Evolutionary conservation across 2,113 vertebrate species (phyloP).

Genomic region (Ictidomys tridecemlineatus): DNA sequence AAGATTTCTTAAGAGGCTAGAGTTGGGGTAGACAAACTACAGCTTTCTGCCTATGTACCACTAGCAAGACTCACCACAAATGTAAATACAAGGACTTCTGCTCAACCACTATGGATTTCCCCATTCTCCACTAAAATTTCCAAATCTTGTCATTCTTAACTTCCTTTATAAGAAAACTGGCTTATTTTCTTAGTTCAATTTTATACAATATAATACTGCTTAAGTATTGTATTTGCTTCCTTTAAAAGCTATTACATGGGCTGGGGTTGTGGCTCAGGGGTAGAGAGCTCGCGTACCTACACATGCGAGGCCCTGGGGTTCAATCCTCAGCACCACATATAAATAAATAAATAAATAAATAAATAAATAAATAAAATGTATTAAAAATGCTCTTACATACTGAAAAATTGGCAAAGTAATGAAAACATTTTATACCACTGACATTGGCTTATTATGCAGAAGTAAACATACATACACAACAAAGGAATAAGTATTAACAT

Average conservation of each 20-base stretch:
- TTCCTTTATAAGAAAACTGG: slow-evolving; percentile 22
- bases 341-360: too few species aligned
- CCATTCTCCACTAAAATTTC: not conserved
- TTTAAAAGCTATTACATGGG: not conserved
- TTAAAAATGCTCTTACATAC: not conserved
- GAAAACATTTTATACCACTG: not conserved
- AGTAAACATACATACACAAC: slow-evolving; percentile 58
- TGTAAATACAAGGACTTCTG: not conserved
- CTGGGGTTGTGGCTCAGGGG: too few species aligned
- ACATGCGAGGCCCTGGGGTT: too few species aligned
- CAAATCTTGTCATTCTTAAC: slow-evolving; percentile 1
- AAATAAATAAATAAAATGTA: too few species aligned
- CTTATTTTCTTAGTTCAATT: not conserved
- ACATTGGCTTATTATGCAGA: slow-evolving; percentile 32
- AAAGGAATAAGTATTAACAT: slow-evolving; percentile 31
- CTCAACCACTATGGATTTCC: not conserved
- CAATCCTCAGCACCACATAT: too few species aligned
- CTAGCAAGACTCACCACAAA: not conserved
- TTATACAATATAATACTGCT: not conserved
- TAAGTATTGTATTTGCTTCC: slow-evolving; percentile 10
- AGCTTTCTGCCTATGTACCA: not conserved
- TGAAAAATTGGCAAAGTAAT: slow-evolving; percentile 38
- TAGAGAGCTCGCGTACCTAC: too few species aligned
- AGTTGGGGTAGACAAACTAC: not conserved
- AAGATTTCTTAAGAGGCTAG: not conserved